phyloP scores from a whole-genome alignment of 2,797 vertebrate genomes.

The Naso thynnoides region DNA sequence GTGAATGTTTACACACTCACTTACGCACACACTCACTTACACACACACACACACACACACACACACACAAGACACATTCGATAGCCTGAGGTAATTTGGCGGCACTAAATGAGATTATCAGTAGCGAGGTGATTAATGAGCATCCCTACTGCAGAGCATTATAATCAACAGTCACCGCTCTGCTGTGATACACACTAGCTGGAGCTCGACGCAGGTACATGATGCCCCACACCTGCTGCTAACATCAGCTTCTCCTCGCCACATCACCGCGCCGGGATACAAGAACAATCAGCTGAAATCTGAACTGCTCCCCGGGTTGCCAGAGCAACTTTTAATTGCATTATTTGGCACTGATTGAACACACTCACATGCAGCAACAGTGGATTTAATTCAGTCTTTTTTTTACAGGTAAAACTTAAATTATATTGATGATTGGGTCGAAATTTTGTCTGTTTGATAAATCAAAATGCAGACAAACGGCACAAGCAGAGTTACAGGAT shows the following conservation, averaged over 20 bases:
- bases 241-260: constrained; percentile 47
- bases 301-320: constrained; percentile 28
- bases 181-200: constrained; percentile 60
- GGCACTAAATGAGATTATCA: constrained; percentile 80
- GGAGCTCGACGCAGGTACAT: constrained; percentile 55
- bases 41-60: constrained; percentile 29
- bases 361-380: background rate
- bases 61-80: constrained; percentile 25
- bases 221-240: constrained; percentile 62
- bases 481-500: background rate
- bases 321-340: constrained; percentile 35
- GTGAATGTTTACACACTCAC: constrained; percentile 57
- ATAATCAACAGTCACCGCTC: constrained; percentile 67
- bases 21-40: constrained; percentile 45
- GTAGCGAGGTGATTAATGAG: constrained; percentile 78
- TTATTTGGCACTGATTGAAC: constrained; percentile 27
- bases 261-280: constrained; percentile 35
- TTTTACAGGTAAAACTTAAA: background rate
- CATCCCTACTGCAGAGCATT: constrained; percentile 70
- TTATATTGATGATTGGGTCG: background rate
- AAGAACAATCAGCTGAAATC: constrained; percentile 24
- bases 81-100: constrained; percentile 75
- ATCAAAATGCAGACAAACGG: background rate
- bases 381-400: constrained; percentile 11
- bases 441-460: background rate